Base-by-base conservation (phyloP, 2,797 vertebrate genomes). In the Schizopygopsis malacanthus region DNA sequence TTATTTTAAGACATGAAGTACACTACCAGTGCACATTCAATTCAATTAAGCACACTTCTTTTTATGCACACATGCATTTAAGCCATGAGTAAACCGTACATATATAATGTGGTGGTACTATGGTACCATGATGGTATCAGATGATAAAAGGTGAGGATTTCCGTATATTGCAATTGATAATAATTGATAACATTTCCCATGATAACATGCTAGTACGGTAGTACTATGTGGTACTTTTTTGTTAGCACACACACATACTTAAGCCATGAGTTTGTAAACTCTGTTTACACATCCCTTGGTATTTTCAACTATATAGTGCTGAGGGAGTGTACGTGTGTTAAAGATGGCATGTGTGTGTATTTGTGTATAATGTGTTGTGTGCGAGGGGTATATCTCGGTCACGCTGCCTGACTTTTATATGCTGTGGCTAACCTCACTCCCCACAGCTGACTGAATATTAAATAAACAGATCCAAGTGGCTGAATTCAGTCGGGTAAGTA, bases 401-500 rank as follows among this genome's bases (percentile, higher is more conserved):
- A 95, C 93, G 94, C 94, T 93, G 93, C 92, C 92, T 95, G 94
- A 93, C 92, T 95, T 96, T 95, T 94, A 95, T 95, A 95, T 95
- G 94, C 95, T 95, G 95, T 93, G 95, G 95, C 95, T 96, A 94
- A 96, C 94, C 94, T 93, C 91, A 92, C 93, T 95, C 94, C 94
- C 94, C 95, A 95, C 95, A 96, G 95, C 95, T 96, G 94, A 95
- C 94, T 95, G 94, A 92, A 94, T 95, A 95, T 95, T 95, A 96
- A 95, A 95, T 94, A 96, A 96, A 96, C 95, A 95, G 82, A 95
- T 92, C 92, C 94, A 94, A 95, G 94, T 95, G 94, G 92, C 93
- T 92, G 93, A 91, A 93, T 90, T 92, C 91, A 93, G 92, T 82
- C 47, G 90, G 92, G 91, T 90, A 91, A 94, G 91, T 82, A 89